Evolutionary conservation across 2,797 vertebrate species (phyloP).

Genomic region (Alcedo quadribrachys): DNA sequence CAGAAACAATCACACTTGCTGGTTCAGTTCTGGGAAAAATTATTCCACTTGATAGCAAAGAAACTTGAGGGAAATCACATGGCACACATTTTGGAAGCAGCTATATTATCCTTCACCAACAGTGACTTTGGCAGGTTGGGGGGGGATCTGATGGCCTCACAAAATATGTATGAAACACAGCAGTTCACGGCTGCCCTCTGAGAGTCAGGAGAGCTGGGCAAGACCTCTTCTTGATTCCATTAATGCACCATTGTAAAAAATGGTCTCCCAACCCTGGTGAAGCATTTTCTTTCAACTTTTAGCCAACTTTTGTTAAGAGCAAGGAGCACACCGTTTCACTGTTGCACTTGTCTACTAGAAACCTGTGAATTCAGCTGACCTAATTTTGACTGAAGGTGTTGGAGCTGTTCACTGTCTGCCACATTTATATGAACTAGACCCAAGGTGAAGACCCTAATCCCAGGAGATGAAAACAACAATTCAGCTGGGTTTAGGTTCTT

Average conservation of each 20-base stretch:
- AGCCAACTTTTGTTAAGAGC: background rate
- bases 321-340: background rate
- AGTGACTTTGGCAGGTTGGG: background rate
- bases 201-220: background rate
- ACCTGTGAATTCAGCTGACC: background rate
- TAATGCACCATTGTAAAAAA: background rate
- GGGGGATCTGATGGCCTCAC: background rate
- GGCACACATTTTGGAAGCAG: background rate
- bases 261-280: background rate
- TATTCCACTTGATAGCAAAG: background rate
- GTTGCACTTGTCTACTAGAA: background rate
- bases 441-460: background rate
- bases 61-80: background rate
- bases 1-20: background rate
- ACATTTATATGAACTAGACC: background rate
- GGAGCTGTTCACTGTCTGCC: background rate
- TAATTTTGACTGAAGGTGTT: background rate
- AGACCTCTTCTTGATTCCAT: background rate
- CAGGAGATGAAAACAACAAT: background rate
- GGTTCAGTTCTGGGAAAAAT: background rate
- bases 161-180: background rate
- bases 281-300: background rate
- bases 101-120: background rate
- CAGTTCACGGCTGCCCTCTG: accelerated
- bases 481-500: background rate